Conservation (phyloP, 1,140 invertebrate species). For the Brachionus calyciflorus region DNA sequence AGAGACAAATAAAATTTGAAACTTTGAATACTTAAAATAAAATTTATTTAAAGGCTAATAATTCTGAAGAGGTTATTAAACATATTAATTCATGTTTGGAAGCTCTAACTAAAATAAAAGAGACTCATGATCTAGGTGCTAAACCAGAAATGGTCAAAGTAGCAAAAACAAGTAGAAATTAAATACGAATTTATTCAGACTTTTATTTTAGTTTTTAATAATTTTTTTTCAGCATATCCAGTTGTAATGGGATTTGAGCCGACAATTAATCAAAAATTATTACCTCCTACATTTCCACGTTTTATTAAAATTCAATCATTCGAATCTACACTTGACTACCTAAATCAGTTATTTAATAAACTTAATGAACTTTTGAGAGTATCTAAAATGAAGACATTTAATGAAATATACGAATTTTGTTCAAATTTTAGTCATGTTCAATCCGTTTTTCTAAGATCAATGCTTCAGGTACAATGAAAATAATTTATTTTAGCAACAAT, state of each 20-base stretch:
- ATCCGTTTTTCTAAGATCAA: conserved; percentile 40
- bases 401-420: conserved; percentile 22
- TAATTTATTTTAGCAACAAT: too few relatives aligned
- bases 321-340: not conserved
- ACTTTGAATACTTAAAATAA: not conserved
- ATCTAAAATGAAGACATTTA: conserved; percentile 5
- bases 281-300: conserved; percentile 94
- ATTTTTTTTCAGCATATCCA: not conserved
- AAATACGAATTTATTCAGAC: conserved; percentile 50
- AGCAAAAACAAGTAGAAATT: conserved; percentile 49
- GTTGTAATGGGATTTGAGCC: conserved; percentile 81
- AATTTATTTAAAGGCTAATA: not conserved
- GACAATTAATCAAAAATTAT: conserved; percentile 83
- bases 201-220: too few relatives aligned
- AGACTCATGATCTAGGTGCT: conserved; percentile 44
- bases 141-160: conserved; percentile 46
- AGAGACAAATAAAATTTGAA: not conserved
- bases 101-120: not conserved
- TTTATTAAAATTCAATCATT: conserved; percentile 76
- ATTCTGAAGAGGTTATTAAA: conserved; percentile 22
- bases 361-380: not conserved
- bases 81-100: conserved; percentile 24
- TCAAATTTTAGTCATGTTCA: not conserved
- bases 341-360: not conserved
- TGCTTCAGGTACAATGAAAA: conserved; percentile 44